Evolutionary conservation across 2,888 invertebrate species (phyloP).

Genomic region (Margaritifera margaritifera): DNA sequence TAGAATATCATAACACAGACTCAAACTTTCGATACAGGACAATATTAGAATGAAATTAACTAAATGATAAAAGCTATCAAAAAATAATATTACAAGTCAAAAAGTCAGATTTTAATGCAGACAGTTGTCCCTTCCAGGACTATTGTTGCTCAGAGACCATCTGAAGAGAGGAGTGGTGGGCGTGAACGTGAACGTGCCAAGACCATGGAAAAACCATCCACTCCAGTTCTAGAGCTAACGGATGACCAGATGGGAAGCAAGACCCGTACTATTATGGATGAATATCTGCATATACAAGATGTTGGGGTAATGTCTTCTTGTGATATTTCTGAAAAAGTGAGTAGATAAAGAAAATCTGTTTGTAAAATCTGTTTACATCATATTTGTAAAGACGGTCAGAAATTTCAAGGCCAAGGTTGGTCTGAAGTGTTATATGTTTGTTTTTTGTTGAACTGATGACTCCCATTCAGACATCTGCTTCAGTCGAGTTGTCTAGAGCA

Average conservation of each 20-base stretch:
- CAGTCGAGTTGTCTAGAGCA: no score
- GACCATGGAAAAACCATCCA: conserved; percentile 15
- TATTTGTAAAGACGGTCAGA: neutral
- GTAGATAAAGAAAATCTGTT: no score
- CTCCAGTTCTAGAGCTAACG: conserved; percentile 45
- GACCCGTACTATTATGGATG: conserved; percentile 73
- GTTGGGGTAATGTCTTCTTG: conserved; percentile 68
- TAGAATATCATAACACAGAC: no score
- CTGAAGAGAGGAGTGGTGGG: conserved; percentile 33
- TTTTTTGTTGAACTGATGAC: no score
- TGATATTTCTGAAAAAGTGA: no score
- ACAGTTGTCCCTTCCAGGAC: conserved; percentile 15
- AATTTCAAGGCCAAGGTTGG: no score
- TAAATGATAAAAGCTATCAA: no score
- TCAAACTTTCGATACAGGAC: no score
- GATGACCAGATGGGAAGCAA: conserved; percentile 73
- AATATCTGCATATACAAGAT: conserved; percentile 74
- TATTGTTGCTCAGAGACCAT: conserved; percentile 27
- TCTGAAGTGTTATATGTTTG: no score
- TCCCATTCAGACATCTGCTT: no score
- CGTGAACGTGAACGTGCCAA: conserved; percentile 14
- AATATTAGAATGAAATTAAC: no score
- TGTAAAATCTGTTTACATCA: neutral
- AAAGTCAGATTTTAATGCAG: neutral
- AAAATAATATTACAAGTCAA: no score